phyloP scores from a whole-genome alignment of 2,113 vertebrate species.

The Platysternon megacephalum region DNA sequence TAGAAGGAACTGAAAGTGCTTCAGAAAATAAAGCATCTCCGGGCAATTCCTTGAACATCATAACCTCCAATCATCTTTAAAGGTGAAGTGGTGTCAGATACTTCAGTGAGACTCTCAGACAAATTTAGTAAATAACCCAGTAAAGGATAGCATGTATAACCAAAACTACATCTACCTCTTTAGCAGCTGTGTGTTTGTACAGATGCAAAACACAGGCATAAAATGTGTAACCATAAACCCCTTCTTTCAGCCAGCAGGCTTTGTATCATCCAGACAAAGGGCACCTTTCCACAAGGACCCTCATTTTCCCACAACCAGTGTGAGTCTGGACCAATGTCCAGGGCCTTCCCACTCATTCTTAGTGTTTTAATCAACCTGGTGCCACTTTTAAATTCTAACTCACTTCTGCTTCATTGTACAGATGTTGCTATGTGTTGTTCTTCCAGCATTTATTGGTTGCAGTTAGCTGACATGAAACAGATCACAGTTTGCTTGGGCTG shows the following conservation, averaged over 20 bases:
- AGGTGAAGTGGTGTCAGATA: not conserved
- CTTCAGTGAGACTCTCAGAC: not conserved
- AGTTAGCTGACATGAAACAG: not conserved
- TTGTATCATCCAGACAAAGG: not conserved
- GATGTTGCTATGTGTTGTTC: not conserved
- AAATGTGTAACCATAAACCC: not conserved
- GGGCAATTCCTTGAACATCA: not conserved
- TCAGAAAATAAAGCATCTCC: not conserved
- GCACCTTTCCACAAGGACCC: not conserved
- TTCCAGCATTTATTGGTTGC: not conserved
- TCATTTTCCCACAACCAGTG: not conserved
- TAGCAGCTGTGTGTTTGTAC: not conserved
- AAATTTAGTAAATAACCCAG: slow-evolving; percentile 27
- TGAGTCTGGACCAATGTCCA: not conserved
- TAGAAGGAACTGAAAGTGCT: not conserved
- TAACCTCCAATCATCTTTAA: not conserved
- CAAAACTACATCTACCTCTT: not conserved
- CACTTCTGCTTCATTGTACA: slow-evolving; percentile 4
- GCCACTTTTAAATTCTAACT: slow-evolving; percentile 16
- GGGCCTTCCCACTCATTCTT: not conserved
- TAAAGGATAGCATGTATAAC: not conserved
- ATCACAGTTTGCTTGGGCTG: not conserved
- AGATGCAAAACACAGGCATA: not conserved
- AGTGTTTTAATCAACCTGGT: not conserved
- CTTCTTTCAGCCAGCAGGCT: not conserved